Base-by-base conservation (phyloP, 2,888 invertebrate genomes). In the Caenorhabditis parvicauda region DNA sequence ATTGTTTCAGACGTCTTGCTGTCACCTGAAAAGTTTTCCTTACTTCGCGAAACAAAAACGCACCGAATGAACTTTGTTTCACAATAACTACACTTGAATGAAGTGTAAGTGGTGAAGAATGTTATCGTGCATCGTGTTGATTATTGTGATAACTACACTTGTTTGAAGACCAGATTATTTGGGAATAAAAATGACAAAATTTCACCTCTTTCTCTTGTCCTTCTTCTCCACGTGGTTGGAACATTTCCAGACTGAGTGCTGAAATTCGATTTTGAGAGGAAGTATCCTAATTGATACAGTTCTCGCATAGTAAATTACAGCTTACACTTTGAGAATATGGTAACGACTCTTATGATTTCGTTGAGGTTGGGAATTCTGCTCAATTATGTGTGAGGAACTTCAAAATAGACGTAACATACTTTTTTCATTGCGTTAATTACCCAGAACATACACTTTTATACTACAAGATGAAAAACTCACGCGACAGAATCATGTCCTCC, bases 401-500 rank as follows among this genome's bases (percentile, higher is more conserved):
- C 32, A 37, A 39, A 27, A 29, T n/a, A 49, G 0, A 59, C 29
- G n/a, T n/a, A n/a, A n/a, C n/a, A n/a, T n/a, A n/a, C n/a, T n/a
- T n/a, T n/a, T n/a, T n/a, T n/a, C n/a, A n/a, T n/a, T n/a, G n/a
- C n/a, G n/a, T n/a, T n/a, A n/a, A n/a, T n/a, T n/a, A n/a, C n/a
- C n/a, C n/a, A n/a, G n/a, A n/a, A n/a, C n/a, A n/a, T n/a, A n/a
- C n/a, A n/a, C n/a, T n/a, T n/a, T n/a, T n/a, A n/a, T n/a, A n/a
- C n/a, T n/a, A n/a, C n/a, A n/a, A n/a, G n/a, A n/a, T 32, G 22
- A 22, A 37, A 2, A 35, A 70, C 84, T 81, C 74, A 85, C 84
- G 96, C 0, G 96, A 94, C 9, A 98, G 92, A 39, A 96, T 91
- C 81, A 94, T 91, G 70, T 92, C 90, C 0, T 90, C 88, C 48